Evolutionary conservation across 2,797 vertebrate genomes (phyloP).

Genomic region (Hoplostethus mediterraneus): DNA sequence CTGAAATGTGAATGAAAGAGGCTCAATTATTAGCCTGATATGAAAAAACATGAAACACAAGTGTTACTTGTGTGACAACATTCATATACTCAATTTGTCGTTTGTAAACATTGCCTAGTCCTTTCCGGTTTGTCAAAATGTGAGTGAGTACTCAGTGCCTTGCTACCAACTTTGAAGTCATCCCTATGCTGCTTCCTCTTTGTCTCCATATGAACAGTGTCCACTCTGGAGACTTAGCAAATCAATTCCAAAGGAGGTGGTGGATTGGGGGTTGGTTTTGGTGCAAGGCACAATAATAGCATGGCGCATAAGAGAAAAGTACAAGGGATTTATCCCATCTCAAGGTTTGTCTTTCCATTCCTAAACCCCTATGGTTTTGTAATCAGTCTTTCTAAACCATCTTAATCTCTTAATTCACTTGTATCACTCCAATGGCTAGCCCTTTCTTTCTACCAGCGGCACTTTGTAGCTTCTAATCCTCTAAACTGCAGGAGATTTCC

Average conservation of each 20-base stretch:
- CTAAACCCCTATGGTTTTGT: slow-evolving; percentile 86
- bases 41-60: neutral
- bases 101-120: too few relatives aligned
- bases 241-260: slow-evolving; percentile 61
- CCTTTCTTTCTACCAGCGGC: slow-evolving; percentile 81
- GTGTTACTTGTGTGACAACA: too few relatives aligned
- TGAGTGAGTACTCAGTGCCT: neutral
- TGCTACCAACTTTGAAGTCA: neutral
- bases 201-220: slow-evolving; percentile 25
- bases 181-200: slow-evolving; percentile 1
- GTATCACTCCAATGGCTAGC: slow-evolving; percentile 83
- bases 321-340: slow-evolving; percentile 83
- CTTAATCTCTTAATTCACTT: slow-evolving; percentile 91
- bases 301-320: slow-evolving; percentile 69
- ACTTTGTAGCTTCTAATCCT: slow-evolving; percentile 87
- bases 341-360: slow-evolving; percentile 85
- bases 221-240: slow-evolving; percentile 58
- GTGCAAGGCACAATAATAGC: slow-evolving; percentile 70
- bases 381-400: slow-evolving; percentile 89
- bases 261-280: slow-evolving; percentile 49
- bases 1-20: neutral
- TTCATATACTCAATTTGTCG: too few relatives aligned
- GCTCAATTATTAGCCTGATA: neutral
- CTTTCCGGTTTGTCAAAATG: too few relatives aligned
- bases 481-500: slow-evolving; percentile 86